phyloP scores from a whole-genome alignment of 2,888 invertebrate species.

The Scaptodrosophila latifasciaeformis region DNA sequence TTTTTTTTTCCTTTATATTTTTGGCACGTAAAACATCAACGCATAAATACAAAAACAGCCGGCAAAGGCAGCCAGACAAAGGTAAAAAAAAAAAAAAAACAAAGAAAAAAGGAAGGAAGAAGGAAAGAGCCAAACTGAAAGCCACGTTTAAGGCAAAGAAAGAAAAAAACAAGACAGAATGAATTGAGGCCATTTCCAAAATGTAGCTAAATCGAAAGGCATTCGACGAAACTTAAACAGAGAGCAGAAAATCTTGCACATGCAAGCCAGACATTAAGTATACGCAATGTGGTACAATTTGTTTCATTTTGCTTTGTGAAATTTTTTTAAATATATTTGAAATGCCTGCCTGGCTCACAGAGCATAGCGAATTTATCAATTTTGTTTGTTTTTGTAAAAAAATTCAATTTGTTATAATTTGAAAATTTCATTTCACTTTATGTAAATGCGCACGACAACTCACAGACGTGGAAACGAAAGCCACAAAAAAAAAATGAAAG shows the following conservation, averaged over 20 bases:
- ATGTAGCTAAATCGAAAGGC: too few relatives aligned
- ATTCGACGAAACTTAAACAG: too few relatives aligned
- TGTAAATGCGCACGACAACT: slow-evolving; percentile 58
- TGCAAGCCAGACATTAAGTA: too few relatives aligned
- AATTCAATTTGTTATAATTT: slow-evolving; percentile 67
- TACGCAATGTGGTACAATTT: too few relatives aligned
- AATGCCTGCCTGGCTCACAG: too few relatives aligned
- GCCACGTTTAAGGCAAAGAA: slow-evolving; percentile 22
- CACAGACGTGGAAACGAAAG: slow-evolving; percentile 15
- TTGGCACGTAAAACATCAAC: slow-evolving; percentile 67
- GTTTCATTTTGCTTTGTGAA: not conserved
- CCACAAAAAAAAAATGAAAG: not conserved
- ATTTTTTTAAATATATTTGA: too few relatives aligned
- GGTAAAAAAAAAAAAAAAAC: slow-evolving; percentile 21
- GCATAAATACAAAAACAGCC: slow-evolving; percentile 56
- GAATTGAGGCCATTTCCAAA: too few relatives aligned
- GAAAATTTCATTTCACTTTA: slow-evolving; percentile 61
- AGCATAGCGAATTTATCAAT: too few relatives aligned
- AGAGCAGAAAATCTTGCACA: too few relatives aligned
- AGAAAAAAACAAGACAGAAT: slow-evolving; percentile 16
- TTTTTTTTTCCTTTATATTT: slow-evolving; percentile 46
- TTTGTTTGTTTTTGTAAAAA: slow-evolving; percentile 21
- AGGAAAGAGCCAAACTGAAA: slow-evolving; percentile 23
- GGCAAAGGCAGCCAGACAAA: slow-evolving; percentile 20
- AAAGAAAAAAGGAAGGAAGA: slow-evolving; percentile 4